These are phyloP conservation scores for Danionella cerebrum DNA, from an alignment of 2,113 vertebrate species.

Conservation along the genomic window DNA sequence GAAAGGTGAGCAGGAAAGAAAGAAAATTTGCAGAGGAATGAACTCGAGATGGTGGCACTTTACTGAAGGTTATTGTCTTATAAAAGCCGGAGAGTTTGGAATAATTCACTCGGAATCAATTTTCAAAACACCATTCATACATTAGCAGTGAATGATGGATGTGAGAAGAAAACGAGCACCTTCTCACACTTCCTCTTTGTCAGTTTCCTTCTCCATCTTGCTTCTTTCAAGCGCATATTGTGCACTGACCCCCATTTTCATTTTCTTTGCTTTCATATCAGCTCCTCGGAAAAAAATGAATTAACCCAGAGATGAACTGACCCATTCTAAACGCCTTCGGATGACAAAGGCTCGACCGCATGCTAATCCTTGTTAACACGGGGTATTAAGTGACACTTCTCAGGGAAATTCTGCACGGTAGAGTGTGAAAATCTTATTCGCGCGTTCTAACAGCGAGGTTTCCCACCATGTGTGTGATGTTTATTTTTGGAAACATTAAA, in stretches of 20 bases:
- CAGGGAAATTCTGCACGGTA: not conserved
- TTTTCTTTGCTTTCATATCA: not conserved
- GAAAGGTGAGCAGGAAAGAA: conserved; percentile 34
- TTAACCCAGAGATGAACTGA: conserved; percentile 16
- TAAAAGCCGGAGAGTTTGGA: conserved; percentile 36
- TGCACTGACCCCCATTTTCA: not conserved
- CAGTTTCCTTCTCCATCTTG: conserved; percentile 16
- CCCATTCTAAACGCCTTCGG: not conserved
- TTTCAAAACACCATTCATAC: conserved; percentile 53
- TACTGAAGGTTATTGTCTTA: conserved; percentile 35
- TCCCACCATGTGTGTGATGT: not conserved
- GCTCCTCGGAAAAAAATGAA: not conserved
- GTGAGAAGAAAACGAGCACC: conserved; percentile 38
- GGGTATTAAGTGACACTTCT: not conserved
- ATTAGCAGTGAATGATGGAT: conserved; percentile 50
- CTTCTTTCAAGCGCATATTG: not conserved
- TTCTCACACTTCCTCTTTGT: conserved; percentile 27
- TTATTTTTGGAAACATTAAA: not conserved
- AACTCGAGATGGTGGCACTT: conserved; percentile 25
- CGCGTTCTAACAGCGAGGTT: not conserved
- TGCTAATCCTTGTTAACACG: not conserved
- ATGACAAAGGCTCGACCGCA: conserved; percentile 5
- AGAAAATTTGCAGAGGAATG: conserved; percentile 46
- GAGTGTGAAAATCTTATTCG: not conserved
- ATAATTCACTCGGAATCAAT: conserved; percentile 67